Percentiles rank a stretch among this genome's conserved stretches.
These are phyloP conservation scores for Trisateles emortualis DNA, from an alignment of 2,888 invertebrate genomes.

Conservation along the genomic window DNA sequence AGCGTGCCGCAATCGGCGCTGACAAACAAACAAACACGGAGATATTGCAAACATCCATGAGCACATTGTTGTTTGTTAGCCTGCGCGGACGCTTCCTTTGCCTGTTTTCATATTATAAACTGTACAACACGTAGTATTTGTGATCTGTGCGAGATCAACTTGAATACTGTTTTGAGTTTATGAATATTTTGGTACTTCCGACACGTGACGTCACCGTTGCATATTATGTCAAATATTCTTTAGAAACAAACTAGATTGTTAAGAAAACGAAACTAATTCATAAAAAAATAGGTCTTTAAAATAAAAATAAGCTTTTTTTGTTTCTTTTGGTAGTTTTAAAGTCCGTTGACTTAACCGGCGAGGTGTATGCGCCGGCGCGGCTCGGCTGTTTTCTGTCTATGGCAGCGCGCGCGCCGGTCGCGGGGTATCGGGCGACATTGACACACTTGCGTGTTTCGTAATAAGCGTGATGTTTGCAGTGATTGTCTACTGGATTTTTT, in stretches of 20 bases:
- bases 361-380: constrained; percentile 34
- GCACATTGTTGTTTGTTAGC: constrained; percentile 52
- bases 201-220: constrained; percentile 2
- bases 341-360: constrained; percentile 8
- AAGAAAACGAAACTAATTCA: neutral
- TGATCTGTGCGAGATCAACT: constrained; percentile 31
- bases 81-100: constrained; percentile 52
- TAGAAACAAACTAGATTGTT: neutral
- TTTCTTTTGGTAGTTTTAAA: neutral
- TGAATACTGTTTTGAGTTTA: constrained; percentile 19
- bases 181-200: constrained; percentile 36
- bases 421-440: constrained; percentile 63
- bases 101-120: constrained; percentile 52
- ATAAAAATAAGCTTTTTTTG: neutral
- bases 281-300: no score
- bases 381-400: constrained; percentile 50
- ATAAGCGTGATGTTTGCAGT: constrained; percentile 60
- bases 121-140: constrained; percentile 32
- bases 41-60: constrained; percentile 53
- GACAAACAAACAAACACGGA: constrained; percentile 60
- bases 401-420: constrained; percentile 61
- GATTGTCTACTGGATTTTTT: constrained; percentile 61
- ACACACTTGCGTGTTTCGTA: constrained; percentile 74
- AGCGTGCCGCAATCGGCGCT: constrained; percentile 53
- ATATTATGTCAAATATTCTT: neutral